These are phyloP conservation scores for Microctonus aethiopoides DNA, from an alignment of 2,888 invertebrate species.

Conservation along the genomic window DNA sequence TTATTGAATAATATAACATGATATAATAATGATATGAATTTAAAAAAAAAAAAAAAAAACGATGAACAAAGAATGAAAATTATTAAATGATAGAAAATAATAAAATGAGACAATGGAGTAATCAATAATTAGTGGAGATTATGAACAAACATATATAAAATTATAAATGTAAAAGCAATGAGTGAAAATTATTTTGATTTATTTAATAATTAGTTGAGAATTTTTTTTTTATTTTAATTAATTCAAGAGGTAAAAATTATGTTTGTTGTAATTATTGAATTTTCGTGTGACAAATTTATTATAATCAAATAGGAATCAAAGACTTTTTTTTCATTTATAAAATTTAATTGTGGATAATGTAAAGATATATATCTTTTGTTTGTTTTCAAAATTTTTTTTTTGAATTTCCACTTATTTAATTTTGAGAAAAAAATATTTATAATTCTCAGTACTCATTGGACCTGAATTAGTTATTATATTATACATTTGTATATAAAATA, in stretches of 20 bases:
- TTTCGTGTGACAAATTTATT: neutral
- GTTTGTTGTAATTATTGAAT: neutral
- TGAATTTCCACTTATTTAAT: too few relatives aligned
- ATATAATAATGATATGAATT: neutral
- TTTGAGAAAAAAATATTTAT: too few relatives aligned
- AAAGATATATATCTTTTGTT: too few relatives aligned
- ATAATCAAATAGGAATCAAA: neutral
- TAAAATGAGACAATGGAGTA: neutral
- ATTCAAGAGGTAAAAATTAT: too few relatives aligned
- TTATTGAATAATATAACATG: neutral
- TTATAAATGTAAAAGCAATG: neutral
- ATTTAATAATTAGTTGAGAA: neutral
- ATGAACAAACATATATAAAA: neutral
- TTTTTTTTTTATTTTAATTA: too few relatives aligned
- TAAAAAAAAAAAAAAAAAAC: neutral
- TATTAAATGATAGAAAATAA: neutral
- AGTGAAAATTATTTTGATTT: neutral
- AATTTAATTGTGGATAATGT: too few relatives aligned
- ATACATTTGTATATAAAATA: slow-evolving; percentile 49
- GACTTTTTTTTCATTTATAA: neutral
- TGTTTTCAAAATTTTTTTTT: too few relatives aligned
- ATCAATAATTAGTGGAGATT: neutral
- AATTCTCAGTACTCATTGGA: slow-evolving; percentile 20
- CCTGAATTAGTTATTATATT: slow-evolving; percentile 32
- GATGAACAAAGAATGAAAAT: too few relatives aligned